A percentile compares a stretch with the other conserved stretches of the same genome.
phyloP scores from a whole-genome alignment of 2,113 vertebrate species.

The Barnardius zonarius region DNA sequence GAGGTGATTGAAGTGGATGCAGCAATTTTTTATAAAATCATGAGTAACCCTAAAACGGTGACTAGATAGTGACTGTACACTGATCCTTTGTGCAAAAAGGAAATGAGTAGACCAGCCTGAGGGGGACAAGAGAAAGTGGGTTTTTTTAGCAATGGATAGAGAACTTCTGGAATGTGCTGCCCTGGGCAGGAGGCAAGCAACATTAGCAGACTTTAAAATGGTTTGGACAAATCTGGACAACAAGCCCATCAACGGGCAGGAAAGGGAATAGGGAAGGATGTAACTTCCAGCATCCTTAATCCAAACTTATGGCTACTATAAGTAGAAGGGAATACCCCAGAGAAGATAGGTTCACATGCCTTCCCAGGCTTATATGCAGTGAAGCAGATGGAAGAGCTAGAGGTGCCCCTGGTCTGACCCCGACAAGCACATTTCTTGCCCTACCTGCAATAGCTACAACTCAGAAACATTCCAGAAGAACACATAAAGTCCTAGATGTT shows the following conservation, averaged over 20 bases:
- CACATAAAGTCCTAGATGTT: not conserved
- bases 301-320: not conserved
- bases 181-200: not conserved
- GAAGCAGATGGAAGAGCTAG: not conserved
- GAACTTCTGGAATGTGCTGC: not conserved
- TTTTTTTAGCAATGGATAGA: not conserved
- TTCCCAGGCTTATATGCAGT: not conserved
- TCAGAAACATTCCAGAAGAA: not conserved
- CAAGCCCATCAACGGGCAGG: not conserved
- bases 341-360: not conserved
- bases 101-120: not conserved
- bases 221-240: not conserved
- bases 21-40: not conserved
- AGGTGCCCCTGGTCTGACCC: not conserved
- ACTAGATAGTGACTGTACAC: not conserved
- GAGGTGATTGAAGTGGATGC: not conserved
- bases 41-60: not conserved
- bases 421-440: not conserved
- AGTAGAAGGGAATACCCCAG: not conserved
- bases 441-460: not conserved
- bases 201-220: not conserved
- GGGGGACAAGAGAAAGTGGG: not conserved
- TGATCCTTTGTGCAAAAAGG: not conserved
- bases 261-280: not conserved
- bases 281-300: not conserved